Evolutionary conservation across 2,797 vertebrate species (phyloP), one percentile per base, ranked within the genome.

Genomic region (Antennarius maculatus): DNA sequence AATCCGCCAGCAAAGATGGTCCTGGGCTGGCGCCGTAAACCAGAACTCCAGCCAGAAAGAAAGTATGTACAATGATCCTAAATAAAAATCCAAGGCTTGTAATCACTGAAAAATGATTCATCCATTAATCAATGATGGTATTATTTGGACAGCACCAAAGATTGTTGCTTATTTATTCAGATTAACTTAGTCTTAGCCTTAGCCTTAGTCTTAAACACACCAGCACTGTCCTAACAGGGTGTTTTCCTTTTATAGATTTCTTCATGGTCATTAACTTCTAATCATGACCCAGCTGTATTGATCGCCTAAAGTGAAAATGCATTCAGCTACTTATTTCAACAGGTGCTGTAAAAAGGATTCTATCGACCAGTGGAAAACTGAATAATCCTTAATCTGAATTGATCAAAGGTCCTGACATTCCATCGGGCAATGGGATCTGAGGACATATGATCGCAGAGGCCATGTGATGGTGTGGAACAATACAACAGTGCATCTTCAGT

Each of bases 1-100:
- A 90, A 98, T 99, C 84, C 95, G 97, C 41, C 96, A 97, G 84
- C 97, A 98, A 83, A 93, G 97, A 73, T 97, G 97, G 95, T 99
- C 97, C 12, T 98, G 96, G 97, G 96, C 96, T 0, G 96, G 96
- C 1, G 94, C 93, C 0, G 88, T 97, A 23, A 95, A 94, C 82
- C 96, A 95, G 10, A 94, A 93, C 82, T 93, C 95, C 52, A 90
- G 88, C 89, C 97, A 92, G 87, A 93, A 91, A 85, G 93, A 94
- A 47, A 80, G 94, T 94, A 83, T 94, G 91, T 91, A 23, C 37
- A 15, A 13, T 2, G n/a, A 27, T 50, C 23, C 13, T 15, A n/a
- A 43, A 43, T 2, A 13, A 43, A 14, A 42, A 18, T 3, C 1
- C 0, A 54, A n/a, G 10, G 12, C 18, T 2, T 43, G 1, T 3